These are phyloP conservation scores for Aporrectodea caliginosa DNA, from an alignment of 1,140 invertebrate genomes.

Conservation along the genomic window DNA sequence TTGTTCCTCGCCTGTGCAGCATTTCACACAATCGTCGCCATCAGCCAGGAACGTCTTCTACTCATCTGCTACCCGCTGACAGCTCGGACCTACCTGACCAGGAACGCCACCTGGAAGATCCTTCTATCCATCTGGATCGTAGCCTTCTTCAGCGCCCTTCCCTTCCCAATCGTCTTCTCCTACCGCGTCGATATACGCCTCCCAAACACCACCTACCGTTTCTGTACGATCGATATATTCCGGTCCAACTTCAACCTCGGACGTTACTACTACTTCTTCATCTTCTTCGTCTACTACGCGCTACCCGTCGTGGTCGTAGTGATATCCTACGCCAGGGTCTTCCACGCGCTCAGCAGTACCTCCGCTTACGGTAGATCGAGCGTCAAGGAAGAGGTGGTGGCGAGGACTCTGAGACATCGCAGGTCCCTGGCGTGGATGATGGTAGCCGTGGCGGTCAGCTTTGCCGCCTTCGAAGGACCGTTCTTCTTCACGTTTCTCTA, in stretches of 20 bases:
- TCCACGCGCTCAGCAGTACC: background rate
- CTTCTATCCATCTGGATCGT: slow-evolving; percentile 19
- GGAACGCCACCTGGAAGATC: background rate
- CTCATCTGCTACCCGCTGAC: slow-evolving; percentile 32
- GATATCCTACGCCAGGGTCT: slow-evolving; percentile 14
- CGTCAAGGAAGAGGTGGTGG: background rate
- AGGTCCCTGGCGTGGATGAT: slow-evolving; percentile 26
- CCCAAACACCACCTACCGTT: background rate
- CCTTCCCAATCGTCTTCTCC: slow-evolving; percentile 6
- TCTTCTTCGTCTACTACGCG: slow-evolving; percentile 24
- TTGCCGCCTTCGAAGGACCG: slow-evolving; percentile 24
- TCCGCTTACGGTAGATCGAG: background rate
- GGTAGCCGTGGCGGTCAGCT: slow-evolving; percentile 24
- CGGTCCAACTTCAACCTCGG: background rate
- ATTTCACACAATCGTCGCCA: slow-evolving; percentile 31
- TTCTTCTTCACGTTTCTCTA: slow-evolving; percentile 25
- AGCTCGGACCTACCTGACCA: slow-evolving; percentile 4
- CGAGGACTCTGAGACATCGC: slow-evolving; percentile 7
- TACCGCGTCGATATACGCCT: background rate
- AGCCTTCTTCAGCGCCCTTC: slow-evolving; percentile 17
- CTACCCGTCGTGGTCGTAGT: slow-evolving; percentile 10
- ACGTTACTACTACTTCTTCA: background rate
- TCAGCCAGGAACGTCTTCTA: slow-evolving; percentile 28
- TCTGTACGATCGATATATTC: background rate
- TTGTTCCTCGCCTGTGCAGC: slow-evolving; percentile 20